Base-by-base conservation (phyloP, 2,888 invertebrate species). In the Blera fallax region DNA sequence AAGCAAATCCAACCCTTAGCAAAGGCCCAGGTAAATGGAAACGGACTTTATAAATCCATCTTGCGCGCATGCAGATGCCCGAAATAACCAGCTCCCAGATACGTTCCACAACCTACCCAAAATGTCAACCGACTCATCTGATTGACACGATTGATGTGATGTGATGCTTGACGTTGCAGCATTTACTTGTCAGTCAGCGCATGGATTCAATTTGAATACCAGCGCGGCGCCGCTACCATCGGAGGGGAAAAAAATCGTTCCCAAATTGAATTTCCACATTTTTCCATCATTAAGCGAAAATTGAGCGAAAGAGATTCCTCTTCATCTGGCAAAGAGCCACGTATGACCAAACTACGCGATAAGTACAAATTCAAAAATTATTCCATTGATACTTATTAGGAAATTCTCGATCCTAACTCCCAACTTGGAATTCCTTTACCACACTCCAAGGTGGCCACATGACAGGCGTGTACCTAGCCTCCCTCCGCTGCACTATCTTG, bases 361-460 rank as follows among this genome's bases (percentile, higher is more conserved):
- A 84, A 73, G 73, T 85, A 81, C 81, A 85, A 81, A 85, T 85
- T 85, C 76, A 72, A 69, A 85, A 85, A 85, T 81, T 77, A 85
- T 85, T 81, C 85, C 85, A 81, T 81, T 50, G 76, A 37, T 72
- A 77, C 85, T 72, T 85, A 85, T 85, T 85, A 85, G 80, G 85
- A 81, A 85, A 81, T 74, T 65, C 81, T 52, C 65, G 58, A 77
- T 58, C 34, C 67, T 67, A 70, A 70, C 70, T 76, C 83, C 76
- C 52, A 58, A 72, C 48, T 80, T 74, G 84, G 79, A 62, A 84
- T 84, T 70, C 74, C 58, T 76, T 70, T 27, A 81, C 76, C 80
- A 85, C 85, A 81, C 85, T 81, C 81, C 72, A 77, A 85, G 85
- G 85, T 85, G 85, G 85, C 85, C 85, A 21, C 72, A 54, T 85